Evolutionary conservation across 2,797 vertebrate genomes (phyloP).

Genomic region (Coregonus suidteri): DNA sequence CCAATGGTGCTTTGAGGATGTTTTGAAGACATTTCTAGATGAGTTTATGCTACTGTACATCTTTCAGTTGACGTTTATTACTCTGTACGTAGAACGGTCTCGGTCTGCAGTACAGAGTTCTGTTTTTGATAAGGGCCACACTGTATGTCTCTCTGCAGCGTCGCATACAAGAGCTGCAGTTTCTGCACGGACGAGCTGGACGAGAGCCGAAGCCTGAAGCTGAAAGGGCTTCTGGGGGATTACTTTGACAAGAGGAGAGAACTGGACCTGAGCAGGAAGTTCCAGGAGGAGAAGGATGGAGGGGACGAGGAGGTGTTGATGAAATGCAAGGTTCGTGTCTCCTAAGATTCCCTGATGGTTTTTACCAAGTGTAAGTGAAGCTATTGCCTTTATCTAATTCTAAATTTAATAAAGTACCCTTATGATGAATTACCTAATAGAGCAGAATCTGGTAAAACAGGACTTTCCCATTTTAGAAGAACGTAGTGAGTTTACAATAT

Average conservation of each 20-base stretch:
- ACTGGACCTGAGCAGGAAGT: conserved; percentile 31
- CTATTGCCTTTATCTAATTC: neutral
- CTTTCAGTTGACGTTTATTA: no score
- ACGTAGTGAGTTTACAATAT: no score
- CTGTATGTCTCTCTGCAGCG: conserved; percentile 64
- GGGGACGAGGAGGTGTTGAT: conserved; percentile 51
- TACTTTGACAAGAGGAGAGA: conserved; percentile 84
- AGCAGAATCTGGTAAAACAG: no score
- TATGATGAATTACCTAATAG: no score
- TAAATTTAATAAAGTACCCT: no score
- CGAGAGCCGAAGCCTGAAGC: conserved; percentile 68
- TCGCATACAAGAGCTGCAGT: conserved; percentile 75
- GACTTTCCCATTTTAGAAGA: no score
- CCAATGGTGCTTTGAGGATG: no score
- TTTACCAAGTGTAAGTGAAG: neutral
- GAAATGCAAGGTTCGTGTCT: conserved; percentile 66
- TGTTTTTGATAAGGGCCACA: neutral
- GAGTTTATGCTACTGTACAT: no score
- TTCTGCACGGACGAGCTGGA: conserved; percentile 74
- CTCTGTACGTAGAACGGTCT: no score
- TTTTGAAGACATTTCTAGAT: no score
- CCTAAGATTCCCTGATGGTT: neutral
- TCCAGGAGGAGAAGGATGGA: conserved; percentile 47
- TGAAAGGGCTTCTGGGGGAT: conserved; percentile 79
- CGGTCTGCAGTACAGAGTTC: neutral